phyloP scores from a whole-genome alignment of 2,888 invertebrate genomes.

The Entomobrya proxima region DNA sequence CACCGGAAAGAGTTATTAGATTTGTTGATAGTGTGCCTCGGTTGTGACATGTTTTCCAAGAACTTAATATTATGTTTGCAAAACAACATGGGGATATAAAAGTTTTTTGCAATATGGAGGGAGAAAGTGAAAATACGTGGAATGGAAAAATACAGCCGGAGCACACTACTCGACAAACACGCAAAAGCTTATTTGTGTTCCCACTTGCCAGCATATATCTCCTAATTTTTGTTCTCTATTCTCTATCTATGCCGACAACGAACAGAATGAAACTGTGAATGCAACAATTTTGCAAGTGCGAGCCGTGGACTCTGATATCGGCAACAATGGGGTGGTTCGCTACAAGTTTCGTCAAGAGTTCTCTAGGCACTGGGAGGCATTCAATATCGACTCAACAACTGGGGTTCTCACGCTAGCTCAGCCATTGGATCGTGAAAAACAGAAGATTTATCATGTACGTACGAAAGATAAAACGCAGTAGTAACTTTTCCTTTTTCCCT shows the following conservation, averaged over 20 bases:
- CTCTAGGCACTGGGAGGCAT: slow-evolving; percentile 88
- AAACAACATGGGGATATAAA: background rate
- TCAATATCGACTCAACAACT: slow-evolving; percentile 86
- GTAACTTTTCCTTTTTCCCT: background rate
- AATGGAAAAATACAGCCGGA: background rate
- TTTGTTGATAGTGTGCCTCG: background rate
- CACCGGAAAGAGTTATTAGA: background rate
- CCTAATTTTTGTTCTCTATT: no score
- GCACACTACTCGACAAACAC: background rate
- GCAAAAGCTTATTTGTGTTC: background rate
- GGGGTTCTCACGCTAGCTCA: slow-evolving; percentile 86
- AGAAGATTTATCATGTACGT: slow-evolving; percentile 90
- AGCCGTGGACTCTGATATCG: slow-evolving; percentile 91
- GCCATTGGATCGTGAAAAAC: slow-evolving; percentile 87
- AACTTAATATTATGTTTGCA: slow-evolving; percentile 8
- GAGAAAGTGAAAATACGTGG: background rate
- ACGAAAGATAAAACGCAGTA: background rate
- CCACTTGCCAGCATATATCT: background rate
- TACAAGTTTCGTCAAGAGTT: slow-evolving; percentile 90
- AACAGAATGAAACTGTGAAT: slow-evolving; percentile 90
- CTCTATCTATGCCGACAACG: slow-evolving; percentile 77
- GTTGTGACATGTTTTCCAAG: background rate
- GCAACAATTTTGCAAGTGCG: slow-evolving; percentile 87
- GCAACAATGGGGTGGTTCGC: slow-evolving; percentile 91
- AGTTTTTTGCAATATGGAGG: background rate